A percentile compares a stretch with the other conserved stretches of the same genome.
Evolutionary conservation across 2,888 invertebrate genomes (phyloP).

Genomic region (Troides aeacus): DNA sequence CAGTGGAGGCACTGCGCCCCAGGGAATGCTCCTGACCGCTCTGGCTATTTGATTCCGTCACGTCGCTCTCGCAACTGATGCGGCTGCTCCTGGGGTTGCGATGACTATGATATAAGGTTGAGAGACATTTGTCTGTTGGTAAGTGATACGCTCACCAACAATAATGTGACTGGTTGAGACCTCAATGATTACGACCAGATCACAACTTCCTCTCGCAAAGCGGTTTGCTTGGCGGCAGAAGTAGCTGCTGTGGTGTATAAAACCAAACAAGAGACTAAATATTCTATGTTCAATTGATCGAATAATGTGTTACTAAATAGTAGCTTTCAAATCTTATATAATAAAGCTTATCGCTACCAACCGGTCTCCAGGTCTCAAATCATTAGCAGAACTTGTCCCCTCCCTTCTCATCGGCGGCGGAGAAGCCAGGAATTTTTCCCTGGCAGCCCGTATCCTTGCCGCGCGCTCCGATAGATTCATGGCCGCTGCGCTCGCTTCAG

Average conservation of each 20-base stretch:
- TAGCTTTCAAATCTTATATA: too few species aligned
- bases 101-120: too few species aligned
- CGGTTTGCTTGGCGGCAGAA: too few species aligned
- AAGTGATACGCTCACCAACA: too few species aligned
- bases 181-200: too few species aligned
- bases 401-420: constrained; percentile 67
- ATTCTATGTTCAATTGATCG: too few species aligned
- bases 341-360: constrained; percentile 34
- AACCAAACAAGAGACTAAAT: too few species aligned
- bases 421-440: constrained; percentile 84
- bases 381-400: constrained; percentile 69
- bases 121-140: too few species aligned
- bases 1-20: constrained; percentile 87
- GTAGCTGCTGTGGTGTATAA: too few species aligned
- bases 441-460: constrained; percentile 83
- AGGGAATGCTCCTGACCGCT: constrained; percentile 60
- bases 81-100: constrained; percentile 70
- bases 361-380: constrained; percentile 70
- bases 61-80: constrained; percentile 83
- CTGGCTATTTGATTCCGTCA: constrained; percentile 57
- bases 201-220: too few species aligned
- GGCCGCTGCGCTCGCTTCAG: constrained; percentile 47
- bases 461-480: constrained; percentile 74
- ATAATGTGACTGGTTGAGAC: too few species aligned
- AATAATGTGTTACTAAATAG: too few species aligned